Conservation (phyloP, 1,140 invertebrate species). For the Drosophila repleta region DNA sequence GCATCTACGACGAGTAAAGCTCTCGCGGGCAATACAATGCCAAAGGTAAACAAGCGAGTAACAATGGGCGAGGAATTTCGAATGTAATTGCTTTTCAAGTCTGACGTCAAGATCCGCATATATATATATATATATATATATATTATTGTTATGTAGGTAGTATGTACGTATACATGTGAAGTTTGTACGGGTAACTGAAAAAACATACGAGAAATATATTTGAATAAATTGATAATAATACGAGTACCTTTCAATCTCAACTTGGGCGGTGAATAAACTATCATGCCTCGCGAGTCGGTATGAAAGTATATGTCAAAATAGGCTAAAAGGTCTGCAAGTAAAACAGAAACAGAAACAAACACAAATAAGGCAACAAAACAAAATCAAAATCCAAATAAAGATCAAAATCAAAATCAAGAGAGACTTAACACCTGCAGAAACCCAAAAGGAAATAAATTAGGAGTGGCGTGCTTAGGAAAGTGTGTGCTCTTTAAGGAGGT, state of each 20-base stretch:
- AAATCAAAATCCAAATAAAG: constrained; percentile 52
- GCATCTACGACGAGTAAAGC: neutral
- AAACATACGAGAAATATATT: constrained; percentile 29
- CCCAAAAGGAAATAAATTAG: constrained; percentile 5
- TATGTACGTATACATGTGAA: no score
- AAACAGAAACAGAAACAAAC: constrained; percentile 85
- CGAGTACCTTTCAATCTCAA: constrained; percentile 89
- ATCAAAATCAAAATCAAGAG: constrained; percentile 37
- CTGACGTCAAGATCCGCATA: neutral
- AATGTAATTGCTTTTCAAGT: constrained; percentile 37
- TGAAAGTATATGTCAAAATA: constrained; percentile 91
- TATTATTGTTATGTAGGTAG: no score
- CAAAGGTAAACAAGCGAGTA: constrained; percentile 31
- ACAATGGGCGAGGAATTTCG: constrained; percentile 29
- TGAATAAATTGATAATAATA: constrained; percentile 56
- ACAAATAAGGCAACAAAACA: constrained; percentile 48
- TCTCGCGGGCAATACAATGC: constrained; percentile 8
- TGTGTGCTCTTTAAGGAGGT: constrained; percentile 15
- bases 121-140: neutral
- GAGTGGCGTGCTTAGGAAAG: constrained; percentile 17
- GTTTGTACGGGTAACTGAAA: constrained; percentile 7
- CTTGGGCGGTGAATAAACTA: constrained; percentile 88
- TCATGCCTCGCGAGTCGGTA: constrained; percentile 90
- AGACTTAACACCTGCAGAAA: constrained; percentile 1
- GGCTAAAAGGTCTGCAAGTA: constrained; percentile 90